Conservation (phyloP, 2,888 invertebrate genomes). For the Xestia ashworthii region DNA sequence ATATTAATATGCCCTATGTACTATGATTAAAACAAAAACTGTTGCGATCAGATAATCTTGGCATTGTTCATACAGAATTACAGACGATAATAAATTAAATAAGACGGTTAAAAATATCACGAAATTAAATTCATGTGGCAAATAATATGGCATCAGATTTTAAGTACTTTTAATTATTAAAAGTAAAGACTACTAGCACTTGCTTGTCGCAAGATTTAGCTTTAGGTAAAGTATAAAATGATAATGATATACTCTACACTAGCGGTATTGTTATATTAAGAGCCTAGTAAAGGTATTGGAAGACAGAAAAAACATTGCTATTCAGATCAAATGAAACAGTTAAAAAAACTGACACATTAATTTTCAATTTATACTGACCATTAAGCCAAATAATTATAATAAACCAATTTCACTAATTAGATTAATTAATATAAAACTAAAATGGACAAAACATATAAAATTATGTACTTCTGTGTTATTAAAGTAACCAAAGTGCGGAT, state of each 20-base stretch:
- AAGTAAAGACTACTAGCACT: conserved; percentile 78
- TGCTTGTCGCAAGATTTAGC: conserved; percentile 64
- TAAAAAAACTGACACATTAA: conserved; percentile 76
- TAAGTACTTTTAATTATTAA: conserved; percentile 87
- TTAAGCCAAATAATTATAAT: conserved; percentile 81
- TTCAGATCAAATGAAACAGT: conserved; percentile 86
- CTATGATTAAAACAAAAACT: conserved; percentile 76
- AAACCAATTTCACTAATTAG: conserved; percentile 84
- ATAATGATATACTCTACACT: conserved; percentile 69
- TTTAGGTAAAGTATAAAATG: conserved; percentile 67
- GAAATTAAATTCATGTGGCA: conserved; percentile 89
- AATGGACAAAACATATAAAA: conserved; percentile 86
- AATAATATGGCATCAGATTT: conserved; percentile 90
- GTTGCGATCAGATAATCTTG: conserved; percentile 77
- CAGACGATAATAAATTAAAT: conserved; percentile 85
- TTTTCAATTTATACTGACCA: conserved; percentile 84
- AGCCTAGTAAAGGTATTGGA: conserved; percentile 84
- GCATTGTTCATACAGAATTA: conserved; percentile 82
- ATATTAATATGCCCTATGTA: conserved; percentile 84
- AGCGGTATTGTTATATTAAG: conserved; percentile 73
- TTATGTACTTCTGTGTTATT: conserved; percentile 85
- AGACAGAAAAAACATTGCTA: conserved; percentile 89
- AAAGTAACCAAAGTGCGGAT: conserved; percentile 82
- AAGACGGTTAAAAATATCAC: conserved; percentile 87
- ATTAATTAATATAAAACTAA: conserved; percentile 82